Percentiles rank a stretch among this genome's conserved stretches.
Conservation (phyloP, 2,888 invertebrate species). For the Piscicola geometra region DNA sequence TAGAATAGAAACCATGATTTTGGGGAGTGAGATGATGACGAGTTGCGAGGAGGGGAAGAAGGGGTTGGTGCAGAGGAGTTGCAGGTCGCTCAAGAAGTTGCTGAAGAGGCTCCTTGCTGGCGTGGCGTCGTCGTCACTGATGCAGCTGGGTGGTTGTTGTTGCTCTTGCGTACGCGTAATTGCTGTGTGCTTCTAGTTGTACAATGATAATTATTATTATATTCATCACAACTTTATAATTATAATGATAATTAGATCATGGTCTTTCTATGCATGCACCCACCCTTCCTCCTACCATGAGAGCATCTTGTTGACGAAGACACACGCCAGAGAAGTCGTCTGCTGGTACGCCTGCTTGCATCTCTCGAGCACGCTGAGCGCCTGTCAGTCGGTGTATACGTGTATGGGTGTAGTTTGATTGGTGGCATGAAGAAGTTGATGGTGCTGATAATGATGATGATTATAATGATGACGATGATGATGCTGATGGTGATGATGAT, state of each 20-base stretch:
- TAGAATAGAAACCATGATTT: not conserved
- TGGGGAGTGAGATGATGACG: not conserved
- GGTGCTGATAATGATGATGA: no score
- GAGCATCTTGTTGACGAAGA: constrained; percentile 13
- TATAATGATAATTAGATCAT: no score
- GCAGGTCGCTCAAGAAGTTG: not conserved
- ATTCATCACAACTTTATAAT: not conserved
- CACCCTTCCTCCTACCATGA: not conserved
- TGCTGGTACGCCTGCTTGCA: not conserved
- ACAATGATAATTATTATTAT: not conserved
- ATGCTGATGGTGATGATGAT: no score
- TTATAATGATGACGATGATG: no score
- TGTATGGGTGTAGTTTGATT: no score
- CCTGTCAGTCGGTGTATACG: no score
- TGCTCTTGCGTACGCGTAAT: not conserved
- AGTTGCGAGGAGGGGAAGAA: constrained; percentile 2
- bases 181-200: no score
- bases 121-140: not conserved
- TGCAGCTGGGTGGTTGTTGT: not conserved
- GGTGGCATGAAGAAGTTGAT: no score
- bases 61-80: not conserved
- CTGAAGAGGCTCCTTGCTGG: not conserved
- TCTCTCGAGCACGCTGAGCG: not conserved
- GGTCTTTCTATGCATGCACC: no score
- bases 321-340: not conserved